Base-by-base conservation (phyloP, 2,113 vertebrate species). In the Desmodus rotundus region DNA sequence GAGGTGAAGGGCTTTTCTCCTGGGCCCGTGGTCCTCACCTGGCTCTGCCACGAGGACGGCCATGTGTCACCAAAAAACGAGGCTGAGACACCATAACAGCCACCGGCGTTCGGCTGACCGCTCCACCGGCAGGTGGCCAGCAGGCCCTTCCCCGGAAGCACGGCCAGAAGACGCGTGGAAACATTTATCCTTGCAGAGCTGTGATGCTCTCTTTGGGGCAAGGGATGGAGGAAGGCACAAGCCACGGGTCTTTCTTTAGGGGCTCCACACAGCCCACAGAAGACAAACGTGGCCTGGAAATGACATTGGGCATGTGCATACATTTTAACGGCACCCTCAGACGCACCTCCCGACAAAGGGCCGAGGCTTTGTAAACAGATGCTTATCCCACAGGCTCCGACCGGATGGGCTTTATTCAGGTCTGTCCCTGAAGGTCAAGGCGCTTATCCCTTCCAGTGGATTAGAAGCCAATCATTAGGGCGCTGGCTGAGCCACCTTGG, bases 301-400 rank as follows among this genome's bases (percentile, higher is more conserved):
- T 22, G 36, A 70, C 36, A 11, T 4, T 13, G n/a, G 19, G 4
- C 2, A 2, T 2, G 20, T 38, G 1, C 2, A 4, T 24, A 2
- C 19, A 2, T 38, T 10, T 22, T 22, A 5, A 5, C 11, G 6
- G 1, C 36, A 0, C 28, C 19, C 65, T 68, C 33, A 10, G 67
- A 10, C 67, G 2, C 3, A 4, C 17, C 17, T 68, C 17, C 19
- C 3, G 17, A 3, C 1, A 50, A 13, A 50, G 67, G 13, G 68
- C 4, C 1, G 11, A 20, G 9, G 8, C 68, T 26, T 12, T 26
- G n/a, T 22, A 13, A 1, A 24, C 22, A 41, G 1, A 72, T 0
- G 38, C 38, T 7, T 4, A 4, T 14, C 38, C 38, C 38, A 10
- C 8, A 1, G 2, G 22, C 38, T 43, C 12, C 1, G 6, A 43